Evolutionary conservation across 1,140 invertebrate genomes (phyloP), one percentile per base, ranked within the genome.

Genomic region (Scaptomyza hsui): DNA sequence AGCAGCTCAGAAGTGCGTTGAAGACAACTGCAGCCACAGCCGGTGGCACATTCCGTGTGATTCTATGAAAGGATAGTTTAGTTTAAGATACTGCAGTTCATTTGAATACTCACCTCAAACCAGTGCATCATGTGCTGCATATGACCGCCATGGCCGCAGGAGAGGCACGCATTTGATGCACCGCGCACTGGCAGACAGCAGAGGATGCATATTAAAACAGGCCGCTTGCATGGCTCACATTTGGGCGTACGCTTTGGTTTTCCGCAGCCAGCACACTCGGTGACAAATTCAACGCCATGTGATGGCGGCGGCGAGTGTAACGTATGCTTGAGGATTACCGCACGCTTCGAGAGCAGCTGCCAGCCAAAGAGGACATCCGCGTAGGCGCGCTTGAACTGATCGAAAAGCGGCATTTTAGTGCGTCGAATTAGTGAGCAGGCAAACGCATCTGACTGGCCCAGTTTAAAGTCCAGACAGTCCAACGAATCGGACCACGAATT

Each of bases 101-200:
- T 7, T 1, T n/a, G 3, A 16, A 2, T 94, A 89, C 96, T 96
- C 32, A 94, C 92, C 83, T 93, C 92, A 92, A 97, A 98, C 97
- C 97, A 98, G 37, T 94, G 92, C 65, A 94, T 92, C 83, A 98
- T 93, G 91, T 98, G 97, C 55, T 93, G 91, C 3, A 95, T 95
- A 90, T 99, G 98, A 6, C 97, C 97, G 32, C 97, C 97, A 92
- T 99, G 98, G 1, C 97, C 96, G 92, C 97, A 98, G 19, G 95
- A 92, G 21, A 96, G 91, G 89, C 97, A 98, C 71, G 95, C 95
- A 81, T 95, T 96, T 12, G 96, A 94, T 1, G 94, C 93, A 93
- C 97, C 97, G 93, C 94, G 94, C 4, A 98, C 97, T 12, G 96
- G 95, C 60, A 97, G 93, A 76, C 95, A 95, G 91, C 97, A 99